Evolutionary conservation across 2,888 invertebrate species (phyloP).

Genomic region (Euphydryas editha): DNA sequence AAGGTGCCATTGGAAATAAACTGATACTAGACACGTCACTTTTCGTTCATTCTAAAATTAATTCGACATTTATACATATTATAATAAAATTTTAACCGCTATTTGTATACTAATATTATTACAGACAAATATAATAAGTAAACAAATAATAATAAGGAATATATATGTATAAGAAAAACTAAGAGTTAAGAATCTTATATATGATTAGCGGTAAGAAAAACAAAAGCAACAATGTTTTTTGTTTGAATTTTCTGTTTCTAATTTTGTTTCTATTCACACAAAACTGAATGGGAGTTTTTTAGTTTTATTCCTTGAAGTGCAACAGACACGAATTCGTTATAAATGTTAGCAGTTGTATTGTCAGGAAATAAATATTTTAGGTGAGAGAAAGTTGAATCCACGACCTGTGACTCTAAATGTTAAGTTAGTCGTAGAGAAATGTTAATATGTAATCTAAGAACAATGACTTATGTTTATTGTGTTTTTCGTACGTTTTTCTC

Average conservation of each 20-base stretch:
- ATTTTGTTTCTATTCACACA: too few species aligned
- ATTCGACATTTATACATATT: conserved; percentile 25
- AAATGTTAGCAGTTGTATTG: neutral
- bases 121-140: too few species aligned
- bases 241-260: too few species aligned
- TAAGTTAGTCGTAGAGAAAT: conserved; percentile 3
- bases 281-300: neutral
- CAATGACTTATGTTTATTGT: neutral
- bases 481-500: neutral
- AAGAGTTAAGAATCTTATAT: too few species aligned
- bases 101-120: too few species aligned
- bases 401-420: conserved; percentile 16
- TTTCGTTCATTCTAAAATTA: conserved; percentile 29
- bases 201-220: too few species aligned
- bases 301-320: too few species aligned
- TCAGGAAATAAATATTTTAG: neutral
- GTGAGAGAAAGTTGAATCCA: conserved; percentile 10
- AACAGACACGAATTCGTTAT: neutral
- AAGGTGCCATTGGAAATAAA: conserved; percentile 42
- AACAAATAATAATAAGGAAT: too few species aligned
- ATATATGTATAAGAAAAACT: too few species aligned
- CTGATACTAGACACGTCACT: conserved; percentile 20
- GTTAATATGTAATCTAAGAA: neutral
- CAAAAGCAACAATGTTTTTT: too few species aligned
- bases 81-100: neutral